These are phyloP conservation scores for Hydrozoanthus gracilis DNA, from an alignment of 92 coral and sea anemone genomes.

Conservation along the genomic window DNA sequence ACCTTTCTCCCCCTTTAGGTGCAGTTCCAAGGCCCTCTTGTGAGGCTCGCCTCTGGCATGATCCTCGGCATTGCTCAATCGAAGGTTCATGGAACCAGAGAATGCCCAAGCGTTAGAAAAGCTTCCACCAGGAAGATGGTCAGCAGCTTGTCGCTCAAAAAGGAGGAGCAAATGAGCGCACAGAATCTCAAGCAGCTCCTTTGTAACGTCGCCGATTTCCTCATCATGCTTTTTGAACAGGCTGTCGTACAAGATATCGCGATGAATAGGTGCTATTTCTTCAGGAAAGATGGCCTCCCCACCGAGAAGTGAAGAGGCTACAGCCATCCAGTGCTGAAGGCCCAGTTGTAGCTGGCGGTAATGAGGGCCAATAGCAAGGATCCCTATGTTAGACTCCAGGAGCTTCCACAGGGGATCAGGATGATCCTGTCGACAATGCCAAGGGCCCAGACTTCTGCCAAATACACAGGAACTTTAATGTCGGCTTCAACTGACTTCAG, in stretches of 20 bases:
- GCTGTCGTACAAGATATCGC: background rate
- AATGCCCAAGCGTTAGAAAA: constrained; percentile 77
- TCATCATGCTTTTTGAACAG: background rate
- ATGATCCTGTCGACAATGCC: constrained; percentile 6
- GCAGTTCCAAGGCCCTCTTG: constrained; percentile 71
- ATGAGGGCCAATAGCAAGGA: constrained; percentile 5
- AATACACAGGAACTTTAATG: constrained; percentile 25
- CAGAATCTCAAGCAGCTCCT: constrained; percentile 12
- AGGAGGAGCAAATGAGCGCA: background rate
- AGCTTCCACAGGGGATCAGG: constrained; percentile 10
- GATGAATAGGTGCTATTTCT: constrained; percentile 19
- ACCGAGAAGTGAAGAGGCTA: background rate
- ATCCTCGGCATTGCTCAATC: constrained; percentile 74
- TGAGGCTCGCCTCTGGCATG: constrained; percentile 78
- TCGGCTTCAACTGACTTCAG: constrained; percentile 33
- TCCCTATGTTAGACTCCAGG: constrained; percentile 9
- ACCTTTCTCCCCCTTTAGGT: constrained; percentile 8
- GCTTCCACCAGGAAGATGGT: constrained; percentile 39
- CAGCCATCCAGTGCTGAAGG: constrained; percentile 19
- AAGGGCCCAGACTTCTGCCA: constrained; percentile 30
- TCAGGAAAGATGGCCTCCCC: constrained; percentile 26
- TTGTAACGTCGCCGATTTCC: constrained; percentile 4
- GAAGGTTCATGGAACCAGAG: constrained; percentile 71
- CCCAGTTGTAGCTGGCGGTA: background rate
- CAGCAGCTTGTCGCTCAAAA: constrained; percentile 19